Percentiles rank a stretch among this genome's conserved stretches.
Evolutionary conservation across 1,140 invertebrate genomes (phyloP).

Genomic region (Batillaria attramentaria): DNA sequence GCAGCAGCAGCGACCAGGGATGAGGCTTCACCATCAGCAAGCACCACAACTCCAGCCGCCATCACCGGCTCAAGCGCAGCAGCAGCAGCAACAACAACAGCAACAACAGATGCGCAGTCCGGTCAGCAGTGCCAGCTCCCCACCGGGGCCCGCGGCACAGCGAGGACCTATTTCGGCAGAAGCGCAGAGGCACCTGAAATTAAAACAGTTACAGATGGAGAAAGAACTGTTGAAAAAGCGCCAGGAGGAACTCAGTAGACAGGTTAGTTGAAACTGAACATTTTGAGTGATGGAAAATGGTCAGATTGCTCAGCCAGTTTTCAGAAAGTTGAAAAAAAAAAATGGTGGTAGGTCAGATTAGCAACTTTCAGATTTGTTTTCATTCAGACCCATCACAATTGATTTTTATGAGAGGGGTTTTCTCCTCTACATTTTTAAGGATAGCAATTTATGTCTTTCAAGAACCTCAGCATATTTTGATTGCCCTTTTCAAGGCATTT

Average conservation of each 20-base stretch:
- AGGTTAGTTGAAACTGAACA: too few relatives aligned
- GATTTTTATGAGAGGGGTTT: too few relatives aligned
- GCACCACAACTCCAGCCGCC: constrained; percentile 66
- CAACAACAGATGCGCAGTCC: constrained; percentile 78
- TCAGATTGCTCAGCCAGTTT: too few relatives aligned
- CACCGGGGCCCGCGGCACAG: constrained; percentile 23
- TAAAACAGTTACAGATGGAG: constrained; percentile 89
- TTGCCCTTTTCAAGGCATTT: too few relatives aligned
- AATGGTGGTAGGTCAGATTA: too few relatives aligned
- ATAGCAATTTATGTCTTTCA: too few relatives aligned
- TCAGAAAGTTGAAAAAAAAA: too few relatives aligned
- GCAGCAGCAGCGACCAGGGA: constrained; percentile 70
- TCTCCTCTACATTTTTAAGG: too few relatives aligned
- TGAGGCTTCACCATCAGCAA: constrained; percentile 69
- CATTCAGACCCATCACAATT: too few relatives aligned
- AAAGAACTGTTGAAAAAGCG: constrained; percentile 87
- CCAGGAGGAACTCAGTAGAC: constrained; percentile 89
- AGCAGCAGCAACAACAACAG: constrained; percentile 67
- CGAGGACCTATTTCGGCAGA: constrained; percentile 35
- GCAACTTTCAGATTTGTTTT: too few relatives aligned
- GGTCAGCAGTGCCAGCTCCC: constrained; percentile 28
- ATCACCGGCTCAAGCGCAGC: constrained; percentile 78
- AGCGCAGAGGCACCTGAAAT: constrained; percentile 54
- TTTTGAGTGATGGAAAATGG: too few relatives aligned
- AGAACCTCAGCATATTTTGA: too few relatives aligned